A percentile compares a stretch with the other conserved stretches of the same genome.
Conservation (phyloP, 2,888 invertebrate genomes). For the Bellardia pandia region DNA sequence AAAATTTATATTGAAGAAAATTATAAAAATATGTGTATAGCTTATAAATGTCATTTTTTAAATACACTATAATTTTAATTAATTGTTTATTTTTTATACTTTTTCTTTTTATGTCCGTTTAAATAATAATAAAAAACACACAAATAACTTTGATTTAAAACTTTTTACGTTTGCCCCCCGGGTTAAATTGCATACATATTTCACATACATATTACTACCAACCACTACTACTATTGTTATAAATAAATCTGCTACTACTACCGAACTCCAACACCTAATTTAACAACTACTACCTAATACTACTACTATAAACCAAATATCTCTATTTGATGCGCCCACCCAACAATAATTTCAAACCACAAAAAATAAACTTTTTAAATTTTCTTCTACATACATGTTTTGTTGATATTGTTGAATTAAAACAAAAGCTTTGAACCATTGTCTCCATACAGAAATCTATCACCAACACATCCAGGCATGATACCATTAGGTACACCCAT, state of each 20-base stretch:
- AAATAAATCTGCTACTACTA: slow-evolving; percentile 57
- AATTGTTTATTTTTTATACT: slow-evolving; percentile 65
- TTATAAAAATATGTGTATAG: background rate
- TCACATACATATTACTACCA: slow-evolving; percentile 58
- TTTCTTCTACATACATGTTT: slow-evolving; percentile 45
- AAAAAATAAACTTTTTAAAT: background rate
- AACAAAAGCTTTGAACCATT: slow-evolving; percentile 82
- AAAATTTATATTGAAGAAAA: background rate
- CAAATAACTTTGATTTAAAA: slow-evolving; percentile 56
- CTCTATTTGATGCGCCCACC: slow-evolving; percentile 56
- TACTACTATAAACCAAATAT: slow-evolving; percentile 39
- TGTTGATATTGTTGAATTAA: slow-evolving; percentile 54
- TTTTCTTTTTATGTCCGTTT: slow-evolving; percentile 70
- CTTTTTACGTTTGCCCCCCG: slow-evolving; percentile 62
- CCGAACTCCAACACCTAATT: slow-evolving; percentile 13
- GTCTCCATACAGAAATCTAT: slow-evolving; percentile 85
- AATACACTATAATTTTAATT: slow-evolving; percentile 44
- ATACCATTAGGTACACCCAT: slow-evolving; percentile 88
- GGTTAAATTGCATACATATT: slow-evolving; percentile 61
- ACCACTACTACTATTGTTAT: slow-evolving; percentile 60
- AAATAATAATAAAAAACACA: slow-evolving; percentile 36
- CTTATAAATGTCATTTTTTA: slow-evolving; percentile 13
- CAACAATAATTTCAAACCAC: slow-evolving; percentile 42
- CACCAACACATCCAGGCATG: slow-evolving; percentile 90
- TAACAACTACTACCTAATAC: slow-evolving; percentile 43